phyloP scores from a whole-genome alignment of 2,113 vertebrate genomes.

The Rattus rattus region DNA sequence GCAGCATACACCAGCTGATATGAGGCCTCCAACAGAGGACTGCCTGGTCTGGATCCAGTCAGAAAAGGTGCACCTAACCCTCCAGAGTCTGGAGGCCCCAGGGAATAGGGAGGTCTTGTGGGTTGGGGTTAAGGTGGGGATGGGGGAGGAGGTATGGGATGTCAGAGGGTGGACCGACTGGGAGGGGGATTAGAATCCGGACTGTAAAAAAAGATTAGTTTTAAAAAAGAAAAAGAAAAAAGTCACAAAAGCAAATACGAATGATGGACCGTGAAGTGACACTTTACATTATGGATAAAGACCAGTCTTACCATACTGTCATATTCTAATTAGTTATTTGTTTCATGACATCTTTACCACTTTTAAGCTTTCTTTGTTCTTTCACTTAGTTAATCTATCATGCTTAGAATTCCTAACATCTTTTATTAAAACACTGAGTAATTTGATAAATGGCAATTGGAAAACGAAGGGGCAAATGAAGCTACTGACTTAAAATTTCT shows the following conservation, averaged over 20 bases:
- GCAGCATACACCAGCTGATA: no score
- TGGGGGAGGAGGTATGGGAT: no score
- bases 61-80: no score
- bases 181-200: no score
- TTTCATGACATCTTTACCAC: slow-evolving; percentile 48
- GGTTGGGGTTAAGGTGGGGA: no score
- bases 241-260: not conserved
- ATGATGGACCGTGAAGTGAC: slow-evolving; percentile 16
- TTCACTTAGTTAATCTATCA: slow-evolving; percentile 29
- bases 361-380: slow-evolving; percentile 72
- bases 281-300: slow-evolving; percentile 57
- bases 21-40: no score
- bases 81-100: no score
- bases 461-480: slow-evolving; percentile 53
- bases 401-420: slow-evolving; percentile 17
- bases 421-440: slow-evolving; percentile 53
- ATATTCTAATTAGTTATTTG: slow-evolving; percentile 56
- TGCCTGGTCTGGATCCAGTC: no score
- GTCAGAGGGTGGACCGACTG: no score
- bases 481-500: slow-evolving; percentile 43
- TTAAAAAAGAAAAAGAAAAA: no score
- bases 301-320: slow-evolving; percentile 60
- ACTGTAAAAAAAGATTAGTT: no score
- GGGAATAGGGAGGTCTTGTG: no score
- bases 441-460: slow-evolving; percentile 9